These are phyloP conservation scores for Osedax fenrisi DNA, from an alignment of 2,888 invertebrate genomes.

Conservation along the genomic window DNA sequence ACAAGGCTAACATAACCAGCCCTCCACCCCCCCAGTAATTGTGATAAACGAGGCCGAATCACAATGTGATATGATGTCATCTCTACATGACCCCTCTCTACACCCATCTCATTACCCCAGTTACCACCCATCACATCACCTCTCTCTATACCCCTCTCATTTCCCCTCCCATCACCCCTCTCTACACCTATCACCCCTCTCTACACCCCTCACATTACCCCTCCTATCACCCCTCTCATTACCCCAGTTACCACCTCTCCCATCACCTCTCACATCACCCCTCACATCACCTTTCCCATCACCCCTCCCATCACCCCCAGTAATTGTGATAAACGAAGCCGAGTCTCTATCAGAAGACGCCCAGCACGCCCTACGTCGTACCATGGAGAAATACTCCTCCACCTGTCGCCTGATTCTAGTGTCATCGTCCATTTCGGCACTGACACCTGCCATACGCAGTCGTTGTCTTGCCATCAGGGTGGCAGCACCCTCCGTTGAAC, in stretches of 20 bases:
- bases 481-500: slow-evolving; percentile 68
- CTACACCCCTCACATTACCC: not conserved
- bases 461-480: slow-evolving; percentile 84
- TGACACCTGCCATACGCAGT: slow-evolving; percentile 85
- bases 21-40: too few species aligned
- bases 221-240: not conserved
- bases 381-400: slow-evolving; percentile 95
- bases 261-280: not conserved
- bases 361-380: slow-evolving; percentile 88
- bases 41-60: too few species aligned
- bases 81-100: not conserved
- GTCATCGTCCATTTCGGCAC: slow-evolving; percentile 82
- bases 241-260: not conserved
- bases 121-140: not conserved
- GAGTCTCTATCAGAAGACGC: slow-evolving; percentile 90
- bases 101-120: not conserved
- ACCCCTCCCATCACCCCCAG: slow-evolving; percentile 53
- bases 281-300: not conserved
- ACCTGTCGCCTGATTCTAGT: slow-evolving; percentile 86
- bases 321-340: slow-evolving; percentile 84
- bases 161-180: not conserved
- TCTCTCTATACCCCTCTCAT: not conserved
- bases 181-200: not conserved
- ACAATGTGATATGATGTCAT: too few species aligned
- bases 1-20: too few species aligned